Evolutionary conservation across 1,140 invertebrate genomes (phyloP), one percentile per base, ranked within the genome.

Genomic region (Cylas formicarius): DNA sequence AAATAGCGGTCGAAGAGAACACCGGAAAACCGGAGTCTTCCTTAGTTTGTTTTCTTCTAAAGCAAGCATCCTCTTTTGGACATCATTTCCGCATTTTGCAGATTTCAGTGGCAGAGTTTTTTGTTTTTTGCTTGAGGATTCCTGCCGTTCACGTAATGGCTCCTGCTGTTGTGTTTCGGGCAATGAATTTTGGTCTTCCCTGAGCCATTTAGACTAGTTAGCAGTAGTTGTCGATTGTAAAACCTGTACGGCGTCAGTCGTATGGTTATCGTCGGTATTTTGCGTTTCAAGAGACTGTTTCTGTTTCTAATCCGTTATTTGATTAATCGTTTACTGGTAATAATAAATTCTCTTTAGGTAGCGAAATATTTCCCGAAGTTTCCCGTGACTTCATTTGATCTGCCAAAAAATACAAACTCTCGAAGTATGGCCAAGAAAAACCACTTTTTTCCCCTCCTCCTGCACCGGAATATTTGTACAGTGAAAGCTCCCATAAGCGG

Each of bases 321-420:
- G 27, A 28, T 28, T 28, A 4, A n/a, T 28, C 27, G 27, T 28
- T 28, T 28, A 28, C 27, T 28, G 27, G 27, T 28, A 28, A 28
- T 28, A 28, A 28, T 28, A 14, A 28, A 28, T 39, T 39, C 22
- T 31, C 10, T 11, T 13, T 31, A 31, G 4, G 23, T 13, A 27
- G 24, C 11, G 37, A 17, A 39, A 39, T 27, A 39, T 39, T 39
- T 31, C 23, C 37, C 8, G 37, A 39, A 24, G 37, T 27, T 31
- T 39, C 23, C 11, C 37, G 9, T 24, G 37, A 26, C 1, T 22
- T 39, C 37, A 39, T 39, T 39, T 26, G 37, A 14, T 39, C 23
- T 31, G 21, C 11, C 23, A 39, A 39, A 23, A 39, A 39, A 39
- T 39, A 39, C 16, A 39, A 28, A 28, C 37, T 39, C 22, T 39